Evolutionary conservation across 2,888 invertebrate genomes (phyloP), one percentile per base, ranked within the genome.

Genomic region (Alviniconcha strummeri): DNA sequence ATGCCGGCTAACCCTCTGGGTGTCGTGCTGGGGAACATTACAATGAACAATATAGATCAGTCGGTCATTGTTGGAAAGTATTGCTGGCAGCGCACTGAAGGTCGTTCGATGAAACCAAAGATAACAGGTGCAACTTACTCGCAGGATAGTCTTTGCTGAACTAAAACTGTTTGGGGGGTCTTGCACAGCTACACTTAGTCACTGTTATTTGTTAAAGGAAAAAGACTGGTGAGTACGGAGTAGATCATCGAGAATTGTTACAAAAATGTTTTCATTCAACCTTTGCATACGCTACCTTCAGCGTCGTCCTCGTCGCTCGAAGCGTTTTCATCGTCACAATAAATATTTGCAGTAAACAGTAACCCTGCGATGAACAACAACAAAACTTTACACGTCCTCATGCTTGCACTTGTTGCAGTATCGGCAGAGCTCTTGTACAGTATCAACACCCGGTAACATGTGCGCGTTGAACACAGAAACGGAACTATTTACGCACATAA

Each of bases 311-410:
- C 54, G 15, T 80, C 76, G 36, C 55, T 71, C 56, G 75, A 60
- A 64, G 57, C 77, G 5, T 81, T 69, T 64, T 77, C 80, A 54
- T 81, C 83, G n/a, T 85, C 81, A 57, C 81, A 74, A 13, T 56
- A 80, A n/a, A 71, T 57, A 75, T 74, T 72, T 52, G 69, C 64
- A 7, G 55, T 67, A 56, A 77, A 57, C 15, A 78, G 57, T n/a
- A 69, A 77, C 9, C 72, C 57, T 15, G 77, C 76, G 79, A 81
- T 64, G 9, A 85, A 56, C n/a, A 85, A 60, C 17, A 83, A 52
- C 11, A 83, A 64, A 77, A 85, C 60, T 77, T 83, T 83, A 9
- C 64, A 80, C 54, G 76, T n/a, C 55, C 72, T 80, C 83, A 85
- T 80, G 19, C 54, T 80, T 71, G 69, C 75, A 36, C 36, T 36